Evolutionary conservation across 2,888 invertebrate genomes (phyloP).

Genomic region (Synergus gifuensis): DNA sequence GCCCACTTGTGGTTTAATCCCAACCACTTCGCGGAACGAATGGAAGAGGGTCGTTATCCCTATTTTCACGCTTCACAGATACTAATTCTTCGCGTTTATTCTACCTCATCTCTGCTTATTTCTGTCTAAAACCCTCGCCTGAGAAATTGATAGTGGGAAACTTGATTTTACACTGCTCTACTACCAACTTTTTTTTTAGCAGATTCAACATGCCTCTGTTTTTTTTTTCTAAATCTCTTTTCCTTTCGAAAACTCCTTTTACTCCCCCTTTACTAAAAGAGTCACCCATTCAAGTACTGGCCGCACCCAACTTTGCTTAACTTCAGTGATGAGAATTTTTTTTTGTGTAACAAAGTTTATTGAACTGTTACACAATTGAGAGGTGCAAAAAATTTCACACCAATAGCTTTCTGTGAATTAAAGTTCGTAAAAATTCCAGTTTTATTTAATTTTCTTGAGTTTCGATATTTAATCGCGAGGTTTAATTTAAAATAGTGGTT

Average conservation of each 20-base stretch:
- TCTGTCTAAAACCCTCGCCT: slow-evolving; percentile 12
- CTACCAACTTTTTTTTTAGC: neutral
- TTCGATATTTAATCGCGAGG: neutral
- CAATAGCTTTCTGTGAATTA: no score
- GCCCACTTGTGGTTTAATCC: slow-evolving; percentile 69
- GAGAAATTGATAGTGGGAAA: slow-evolving; percentile 9
- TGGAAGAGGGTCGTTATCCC: slow-evolving; percentile 51
- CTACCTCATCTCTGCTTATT: slow-evolving; percentile 16
- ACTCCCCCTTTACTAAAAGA: no score
- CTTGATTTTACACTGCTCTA: neutral
- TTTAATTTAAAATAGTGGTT: slow-evolving; percentile 11
- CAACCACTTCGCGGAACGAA: slow-evolving; percentile 59
- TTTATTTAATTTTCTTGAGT: neutral
- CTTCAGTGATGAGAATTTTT: no score
- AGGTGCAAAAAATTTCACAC: no score
- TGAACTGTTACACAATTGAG: no score
- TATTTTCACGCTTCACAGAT: slow-evolving; percentile 49
- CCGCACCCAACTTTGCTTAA: no score
- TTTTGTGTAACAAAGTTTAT: no score
- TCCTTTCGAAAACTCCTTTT: no score
- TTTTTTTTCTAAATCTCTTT: no score
- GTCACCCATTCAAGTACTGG: no score
- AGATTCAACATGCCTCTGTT: neutral
- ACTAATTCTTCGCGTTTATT: slow-evolving; percentile 53
- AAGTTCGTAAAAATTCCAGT: no score